Evolutionary conservation across 2,797 vertebrate species (phyloP).

Genomic region (Sphaeramia orbicularis): DNA sequence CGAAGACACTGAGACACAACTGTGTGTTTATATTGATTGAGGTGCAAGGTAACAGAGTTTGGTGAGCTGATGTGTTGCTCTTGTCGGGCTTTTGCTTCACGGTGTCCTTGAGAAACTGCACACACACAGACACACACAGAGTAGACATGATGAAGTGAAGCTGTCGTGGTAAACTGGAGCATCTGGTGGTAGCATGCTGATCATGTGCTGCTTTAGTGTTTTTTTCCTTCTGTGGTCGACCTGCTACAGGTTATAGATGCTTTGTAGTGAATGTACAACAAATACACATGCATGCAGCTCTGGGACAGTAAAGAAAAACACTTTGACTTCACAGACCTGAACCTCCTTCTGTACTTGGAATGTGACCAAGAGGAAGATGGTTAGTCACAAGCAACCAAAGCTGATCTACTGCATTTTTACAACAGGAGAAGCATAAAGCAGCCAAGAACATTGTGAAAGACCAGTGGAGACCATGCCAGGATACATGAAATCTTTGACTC

Average conservation of each 20-base stretch:
- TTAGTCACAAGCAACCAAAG: no score
- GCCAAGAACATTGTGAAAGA: no score
- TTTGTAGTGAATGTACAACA: neutral
- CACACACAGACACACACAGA: neutral
- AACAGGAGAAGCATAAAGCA: no score
- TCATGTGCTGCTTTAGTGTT: neutral
- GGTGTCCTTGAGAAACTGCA: constrained; percentile 28
- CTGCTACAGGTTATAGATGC: neutral
- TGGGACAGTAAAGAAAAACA: no score
- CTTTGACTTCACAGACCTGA: no score
- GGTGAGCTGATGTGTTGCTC: neutral
- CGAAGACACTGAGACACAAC: no score
- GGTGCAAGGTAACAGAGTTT: neutral
- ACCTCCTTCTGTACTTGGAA: no score
- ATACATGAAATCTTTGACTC: no score
- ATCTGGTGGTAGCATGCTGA: neutral
- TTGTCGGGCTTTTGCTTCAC: neutral
- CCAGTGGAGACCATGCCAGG: no score
- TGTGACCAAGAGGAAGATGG: no score
- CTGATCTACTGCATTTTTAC: no score
- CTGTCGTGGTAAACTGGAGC: neutral
- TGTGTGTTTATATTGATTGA: constrained; percentile 16
- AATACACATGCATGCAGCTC: no score
- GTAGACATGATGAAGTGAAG: constrained; percentile 6
- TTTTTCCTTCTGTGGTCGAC: neutral